phyloP scores from a whole-genome alignment of 2,888 invertebrate genomes.

The Drosophila algonquin region DNA sequence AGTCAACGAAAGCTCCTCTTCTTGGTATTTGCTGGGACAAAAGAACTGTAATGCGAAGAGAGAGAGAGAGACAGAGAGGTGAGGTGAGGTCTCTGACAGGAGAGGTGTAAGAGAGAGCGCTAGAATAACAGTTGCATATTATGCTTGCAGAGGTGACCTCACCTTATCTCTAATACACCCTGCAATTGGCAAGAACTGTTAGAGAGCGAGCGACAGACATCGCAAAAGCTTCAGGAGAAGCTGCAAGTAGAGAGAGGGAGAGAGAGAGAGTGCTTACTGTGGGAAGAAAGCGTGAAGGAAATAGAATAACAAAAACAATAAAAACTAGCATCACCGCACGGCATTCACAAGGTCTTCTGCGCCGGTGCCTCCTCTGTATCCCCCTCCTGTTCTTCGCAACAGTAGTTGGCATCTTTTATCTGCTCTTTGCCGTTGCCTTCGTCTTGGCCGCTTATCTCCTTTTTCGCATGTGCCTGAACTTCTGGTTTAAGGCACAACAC shows the following conservation, averaged over 20 bases:
- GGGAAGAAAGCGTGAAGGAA: neutral
- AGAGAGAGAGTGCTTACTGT: neutral
- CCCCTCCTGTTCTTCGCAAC: constrained; percentile 1
- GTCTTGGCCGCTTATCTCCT: constrained; percentile 20
- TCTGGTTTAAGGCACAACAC: constrained; percentile 8
- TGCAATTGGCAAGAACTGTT: neutral
- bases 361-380: constrained; percentile 22
- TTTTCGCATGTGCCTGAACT: constrained; percentile 55
- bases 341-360: constrained; percentile 73
- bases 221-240: neutral
- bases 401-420: constrained; percentile 21
- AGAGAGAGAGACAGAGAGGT: neutral
- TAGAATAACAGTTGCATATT: too few species aligned
- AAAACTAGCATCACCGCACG: constrained; percentile 47
- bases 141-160: neutral
- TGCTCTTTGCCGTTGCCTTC: constrained; percentile 17
- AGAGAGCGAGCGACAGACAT: neutral
- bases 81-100: neutral
- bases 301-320: constrained; percentile 12
- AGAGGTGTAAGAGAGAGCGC: neutral
- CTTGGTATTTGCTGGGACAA: neutral
- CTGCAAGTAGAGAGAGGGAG: neutral
- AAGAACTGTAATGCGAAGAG: neutral
- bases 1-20: neutral
- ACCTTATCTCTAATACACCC: neutral